Conservation (phyloP, 2,797 vertebrate genomes). For the Myotis myotis region DNA sequence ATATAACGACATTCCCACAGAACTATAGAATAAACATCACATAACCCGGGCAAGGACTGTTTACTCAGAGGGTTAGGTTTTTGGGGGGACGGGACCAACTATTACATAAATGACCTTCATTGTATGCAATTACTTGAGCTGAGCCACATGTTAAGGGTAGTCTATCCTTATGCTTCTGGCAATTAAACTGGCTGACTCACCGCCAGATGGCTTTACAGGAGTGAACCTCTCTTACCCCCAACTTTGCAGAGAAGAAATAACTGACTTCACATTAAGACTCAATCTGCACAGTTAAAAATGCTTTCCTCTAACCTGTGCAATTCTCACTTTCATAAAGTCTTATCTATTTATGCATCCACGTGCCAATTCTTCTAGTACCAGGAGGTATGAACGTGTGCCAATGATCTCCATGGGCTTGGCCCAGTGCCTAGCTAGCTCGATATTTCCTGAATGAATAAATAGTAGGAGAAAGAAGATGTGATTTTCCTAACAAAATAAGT, state of each 20-base stretch:
- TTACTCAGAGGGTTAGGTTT: not conserved
- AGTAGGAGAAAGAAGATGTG: not conserved
- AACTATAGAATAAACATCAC: not conserved
- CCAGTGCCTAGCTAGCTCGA: not conserved
- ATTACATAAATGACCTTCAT: not conserved
- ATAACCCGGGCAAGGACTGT: not conserved
- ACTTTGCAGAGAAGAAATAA: not conserved
- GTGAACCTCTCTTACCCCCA: not conserved
- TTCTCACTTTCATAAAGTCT: not conserved
- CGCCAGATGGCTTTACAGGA: conserved; percentile 49
- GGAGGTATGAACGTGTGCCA: not conserved
- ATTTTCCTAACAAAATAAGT: conserved; percentile 2
- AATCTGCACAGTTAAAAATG: not conserved
- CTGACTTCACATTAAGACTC: not conserved
- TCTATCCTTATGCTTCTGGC: not conserved
- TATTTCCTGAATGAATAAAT: conserved; percentile 39
- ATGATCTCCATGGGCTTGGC: not conserved
- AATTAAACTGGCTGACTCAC: conserved; percentile 41
- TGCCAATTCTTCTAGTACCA: conserved; percentile 11
- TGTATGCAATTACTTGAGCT: conserved; percentile 33
- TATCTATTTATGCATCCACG: not conserved
- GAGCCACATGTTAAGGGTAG: conserved; percentile 17
- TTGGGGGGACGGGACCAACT: not conserved
- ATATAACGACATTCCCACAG: not conserved
- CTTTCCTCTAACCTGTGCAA: not conserved